Evolutionary conservation across 2,797 vertebrate genomes (phyloP).

Genomic region (Muscicapa comitata): DNA sequence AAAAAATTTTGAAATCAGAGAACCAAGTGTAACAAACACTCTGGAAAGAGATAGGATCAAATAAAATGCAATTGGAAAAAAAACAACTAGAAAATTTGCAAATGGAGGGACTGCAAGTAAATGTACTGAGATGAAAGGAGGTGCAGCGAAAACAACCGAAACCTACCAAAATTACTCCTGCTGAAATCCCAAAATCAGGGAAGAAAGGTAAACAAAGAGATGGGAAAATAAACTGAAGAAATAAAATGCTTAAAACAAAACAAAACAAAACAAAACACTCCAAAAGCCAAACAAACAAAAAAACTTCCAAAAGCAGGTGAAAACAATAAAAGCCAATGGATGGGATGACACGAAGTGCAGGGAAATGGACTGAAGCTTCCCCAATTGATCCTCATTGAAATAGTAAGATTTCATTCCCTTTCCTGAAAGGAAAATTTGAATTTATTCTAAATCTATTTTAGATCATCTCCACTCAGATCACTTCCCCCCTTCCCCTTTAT

Average conservation of each 20-base stretch:
- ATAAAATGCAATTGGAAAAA: not conserved
- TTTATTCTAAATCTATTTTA: not conserved
- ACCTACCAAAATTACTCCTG: not conserved
- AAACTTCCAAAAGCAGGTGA: not conserved
- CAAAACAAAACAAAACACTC: too few relatives aligned
- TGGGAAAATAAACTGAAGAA: not conserved
- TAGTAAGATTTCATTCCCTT: not conserved
- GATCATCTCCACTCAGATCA: not conserved
- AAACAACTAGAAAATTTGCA: not conserved
- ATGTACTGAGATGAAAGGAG: not conserved
- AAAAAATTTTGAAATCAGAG: not conserved
- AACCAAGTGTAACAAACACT: not conserved
- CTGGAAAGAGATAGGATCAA: not conserved
- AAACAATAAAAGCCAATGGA: not conserved
- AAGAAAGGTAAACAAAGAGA: not conserved
- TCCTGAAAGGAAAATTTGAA: not conserved
- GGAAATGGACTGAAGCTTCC: not conserved
- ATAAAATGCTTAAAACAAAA: not conserved
- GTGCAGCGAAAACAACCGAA: fast-evolving
- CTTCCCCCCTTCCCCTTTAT: fast-evolving
- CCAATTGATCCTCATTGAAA: not conserved
- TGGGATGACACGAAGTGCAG: fast-evolving
- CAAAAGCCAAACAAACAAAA: too few relatives aligned
- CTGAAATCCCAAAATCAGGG: not conserved
- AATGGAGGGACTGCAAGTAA: not conserved